Conservation (phyloP, 1,140 invertebrate genomes). For the Cephus cinctus region DNA sequence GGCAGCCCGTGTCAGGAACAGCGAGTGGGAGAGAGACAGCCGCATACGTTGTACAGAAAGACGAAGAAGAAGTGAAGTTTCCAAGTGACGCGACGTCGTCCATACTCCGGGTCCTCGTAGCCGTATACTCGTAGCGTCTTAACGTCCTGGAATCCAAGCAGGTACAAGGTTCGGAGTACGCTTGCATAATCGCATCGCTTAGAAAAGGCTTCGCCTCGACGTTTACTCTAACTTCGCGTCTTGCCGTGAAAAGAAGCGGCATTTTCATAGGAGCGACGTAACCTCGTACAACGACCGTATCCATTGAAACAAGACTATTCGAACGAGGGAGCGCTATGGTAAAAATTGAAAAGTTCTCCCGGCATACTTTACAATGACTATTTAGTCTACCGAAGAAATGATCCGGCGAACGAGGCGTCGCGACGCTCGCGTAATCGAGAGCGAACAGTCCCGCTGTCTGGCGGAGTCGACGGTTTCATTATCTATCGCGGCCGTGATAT, state of each 20-base stretch:
- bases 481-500: slow-evolving; percentile 20
- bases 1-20: too few relatives aligned
- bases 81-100: slow-evolving; percentile 20
- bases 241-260: too few relatives aligned
- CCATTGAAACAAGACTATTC: too few relatives aligned
- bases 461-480: slow-evolving; percentile 22
- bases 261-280: too few relatives aligned
- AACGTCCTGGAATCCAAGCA: slow-evolving; percentile 13
- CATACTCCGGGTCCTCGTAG: slow-evolving; percentile 4
- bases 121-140: too few relatives aligned
- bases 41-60: slow-evolving; percentile 15
- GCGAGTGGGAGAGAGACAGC: slow-evolving; percentile 24
- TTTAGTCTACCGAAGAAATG: too few relatives aligned
- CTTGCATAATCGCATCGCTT: slow-evolving; percentile 6
- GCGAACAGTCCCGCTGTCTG: slow-evolving; percentile 11
- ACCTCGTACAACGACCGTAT: too few relatives aligned
- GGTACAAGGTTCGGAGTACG: neutral
- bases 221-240: neutral
- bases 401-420: neutral
- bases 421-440: neutral
- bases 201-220: too few relatives aligned
- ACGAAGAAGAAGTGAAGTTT: slow-evolving; percentile 14
- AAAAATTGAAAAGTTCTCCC: too few relatives aligned
- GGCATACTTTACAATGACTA: too few relatives aligned
- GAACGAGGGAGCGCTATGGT: too few relatives aligned